These are phyloP conservation scores for Calonectris borealis DNA, from an alignment of 2,113 vertebrate species.

Conservation along the genomic window DNA sequence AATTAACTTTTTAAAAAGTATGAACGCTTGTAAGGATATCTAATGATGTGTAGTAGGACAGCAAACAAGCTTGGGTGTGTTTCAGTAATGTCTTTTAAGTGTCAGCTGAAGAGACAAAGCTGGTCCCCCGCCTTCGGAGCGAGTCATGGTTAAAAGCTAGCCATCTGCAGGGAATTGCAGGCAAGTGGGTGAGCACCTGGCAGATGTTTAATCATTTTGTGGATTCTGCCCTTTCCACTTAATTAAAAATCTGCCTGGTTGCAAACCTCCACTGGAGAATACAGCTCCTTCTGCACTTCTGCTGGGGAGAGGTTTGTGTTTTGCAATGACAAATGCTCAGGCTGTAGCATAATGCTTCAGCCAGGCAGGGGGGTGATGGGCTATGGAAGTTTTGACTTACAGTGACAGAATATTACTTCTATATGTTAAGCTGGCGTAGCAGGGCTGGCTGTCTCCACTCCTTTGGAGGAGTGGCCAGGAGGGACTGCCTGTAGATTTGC, in stretches of 20 bases:
- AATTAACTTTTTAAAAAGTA: neutral
- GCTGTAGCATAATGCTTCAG: neutral
- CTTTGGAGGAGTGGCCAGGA: neutral
- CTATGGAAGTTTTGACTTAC: neutral
- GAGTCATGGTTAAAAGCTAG: neutral
- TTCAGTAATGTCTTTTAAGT: neutral
- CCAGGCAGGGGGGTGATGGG: neutral
- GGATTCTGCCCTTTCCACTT: constrained; percentile 14
- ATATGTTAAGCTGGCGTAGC: neutral
- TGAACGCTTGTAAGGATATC: neutral
- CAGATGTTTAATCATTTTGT: constrained; percentile 26
- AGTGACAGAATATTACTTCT: neutral
- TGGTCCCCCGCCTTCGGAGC: neutral
- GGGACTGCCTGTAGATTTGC: neutral
- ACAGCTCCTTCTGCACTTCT: neutral
- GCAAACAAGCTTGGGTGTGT: neutral
- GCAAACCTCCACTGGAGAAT: neutral
- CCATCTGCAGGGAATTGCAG: neutral
- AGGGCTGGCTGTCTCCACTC: neutral
- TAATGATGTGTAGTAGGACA: neutral
- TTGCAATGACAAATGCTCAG: neutral
- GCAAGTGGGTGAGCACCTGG: neutral
- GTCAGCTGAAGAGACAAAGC: neutral
- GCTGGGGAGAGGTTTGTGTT: neutral
- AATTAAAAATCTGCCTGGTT: constrained; percentile 15